Evolutionary conservation across 2,797 vertebrate genomes (phyloP), one percentile per base, ranked within the genome.

Genomic region (Helarctos malayanus): DNA sequence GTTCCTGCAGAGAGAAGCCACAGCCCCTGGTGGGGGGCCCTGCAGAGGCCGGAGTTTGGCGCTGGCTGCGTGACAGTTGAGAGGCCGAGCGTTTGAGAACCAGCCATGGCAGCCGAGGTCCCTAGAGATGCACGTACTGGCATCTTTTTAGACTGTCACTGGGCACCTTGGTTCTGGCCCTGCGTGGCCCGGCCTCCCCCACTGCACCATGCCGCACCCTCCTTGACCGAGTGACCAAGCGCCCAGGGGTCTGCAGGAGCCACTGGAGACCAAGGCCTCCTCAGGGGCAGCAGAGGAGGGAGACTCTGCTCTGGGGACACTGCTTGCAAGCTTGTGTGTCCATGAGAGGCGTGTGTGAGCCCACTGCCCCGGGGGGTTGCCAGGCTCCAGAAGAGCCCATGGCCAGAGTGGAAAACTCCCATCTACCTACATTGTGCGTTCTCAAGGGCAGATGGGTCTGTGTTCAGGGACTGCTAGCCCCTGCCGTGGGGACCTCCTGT

Each of bases 161-260:
- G 19, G 63, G 41, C 47, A 29, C 14, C 56, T 45, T 19, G 0
- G 5, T n/a, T 63, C 65, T 73, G 45, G 92, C 45, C 35, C 13
- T 32, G 0, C 9, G 23, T 1, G 10, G 16, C 29, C 25, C 8
- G 3, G 14, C 32, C n/a, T 4, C 65, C n/a, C 16, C 27, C 27
- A 1, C 49, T 10, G 4, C 23, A 1, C 16, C 27, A 1, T 2
- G 8, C 16, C 2, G 0, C 19, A 9, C 56, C 49, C 49, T 7
- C 54, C 25, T 21, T 56, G 38, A 23, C 13, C 0, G 0, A 68
- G 79, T 78, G 93, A 25, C 49, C 29, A 7, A 57, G 47, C 5
- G 0, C 47, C 49, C 11, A 38, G 69, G 38, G 3, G 1, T 68
- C 16, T 0, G 32, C 5, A 0, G 0, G 27, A 29, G 38, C 12